Base-by-base conservation (phyloP, 1,140 invertebrate species). In the Nilaparvata lugens region DNA sequence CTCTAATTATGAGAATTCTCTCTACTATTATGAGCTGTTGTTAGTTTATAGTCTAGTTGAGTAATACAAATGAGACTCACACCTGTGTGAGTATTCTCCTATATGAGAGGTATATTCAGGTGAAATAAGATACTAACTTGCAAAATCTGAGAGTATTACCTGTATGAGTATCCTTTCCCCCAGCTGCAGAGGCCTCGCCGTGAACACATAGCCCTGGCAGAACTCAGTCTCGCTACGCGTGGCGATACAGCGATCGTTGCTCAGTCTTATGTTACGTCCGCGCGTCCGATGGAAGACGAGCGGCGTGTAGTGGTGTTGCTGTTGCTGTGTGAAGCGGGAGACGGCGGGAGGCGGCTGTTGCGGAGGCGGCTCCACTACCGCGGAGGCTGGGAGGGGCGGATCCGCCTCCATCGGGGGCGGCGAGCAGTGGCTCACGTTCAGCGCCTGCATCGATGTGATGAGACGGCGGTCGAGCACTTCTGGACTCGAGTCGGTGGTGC, bases 171-270 rank as follows among this genome's bases (percentile, higher is more conserved):
- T 76, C 53, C 88, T 87, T 73, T 97, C 93, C 4, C 89, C 91
- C 21, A 91, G 81, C 31, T 85, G 78, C 66, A 97, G 77, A 4
- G 94, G 92, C 14, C 90, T 75, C 2, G 84, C 82, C 1, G 92
- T 93, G 71, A 98, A 97, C 0, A 96, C 90, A 74, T 97, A 97
- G 1, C 92, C 94, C 73, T 96, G 91, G 69, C 89, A 92, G 73
- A 94, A 97, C 71, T 96, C 93, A 0, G 88, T 86, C 63, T 88
- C 84, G 2, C 79, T 80, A 57, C 95, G 78, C 1, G 85, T 83
- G 0, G 93, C 94, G 0, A 93, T 81, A 28, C 84, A 88, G 53
- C 89, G 80, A 64, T 88, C 87, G 51, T 83, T 83, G 45, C 85
- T 85, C 61, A 95, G 82, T n/a, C 84, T 76, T 43, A 95, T 85